Evolutionary conservation across 2,113 vertebrate species (phyloP), one percentile per base, ranked within the genome.

Genomic region (Chaetodon auriga): DNA sequence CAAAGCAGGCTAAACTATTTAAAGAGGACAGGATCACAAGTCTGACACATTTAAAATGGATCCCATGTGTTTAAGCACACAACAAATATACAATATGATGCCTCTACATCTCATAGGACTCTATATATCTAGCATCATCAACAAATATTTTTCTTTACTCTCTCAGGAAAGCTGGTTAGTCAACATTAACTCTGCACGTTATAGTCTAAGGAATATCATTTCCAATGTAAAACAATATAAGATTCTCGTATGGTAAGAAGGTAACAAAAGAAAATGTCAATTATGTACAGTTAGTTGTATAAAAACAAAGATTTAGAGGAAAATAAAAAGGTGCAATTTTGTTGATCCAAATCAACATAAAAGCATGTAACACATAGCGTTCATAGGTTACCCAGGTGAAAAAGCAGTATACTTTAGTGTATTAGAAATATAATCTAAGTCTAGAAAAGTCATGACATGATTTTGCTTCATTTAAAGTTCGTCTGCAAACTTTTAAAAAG

Each of bases 291-390:
- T 82, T 74, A 64, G 54, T 87, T 78, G 23, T 62, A 88, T 73
- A 55, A 81, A 85, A 81, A 76, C 21, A 85, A 43, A 71, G 19
- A 79, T 69, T 65, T 63, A 15, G 10, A 78, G 43, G 41, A 80
- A 68, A 75, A 66, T 78, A 76, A 87, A 81, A 90, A 91, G 41
- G 60, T 87, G 84, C 54, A 35, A 61, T 53, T 83, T 57, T 79
- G 75, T 87, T 87, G 60, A 91, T 75, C 21, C 10, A 91, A 81
- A 90, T 89, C 83, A 89, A 91, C 83, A 87, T 55, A 81, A 86
- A 82, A 80, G 60, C 77, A 65, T 70, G 75, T 81, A 92, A 90
- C 88, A 87, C 80, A 88, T 43, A 80, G 81, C 78, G 57, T 91
- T 92, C 71, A 88, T 81, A 90, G 78, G 76, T 76, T 77, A 30